A percentile compares a stretch with the other conserved stretches of the same genome.
Conservation (phyloP, 2,113 vertebrate genomes). For the Dromas ardeola region DNA sequence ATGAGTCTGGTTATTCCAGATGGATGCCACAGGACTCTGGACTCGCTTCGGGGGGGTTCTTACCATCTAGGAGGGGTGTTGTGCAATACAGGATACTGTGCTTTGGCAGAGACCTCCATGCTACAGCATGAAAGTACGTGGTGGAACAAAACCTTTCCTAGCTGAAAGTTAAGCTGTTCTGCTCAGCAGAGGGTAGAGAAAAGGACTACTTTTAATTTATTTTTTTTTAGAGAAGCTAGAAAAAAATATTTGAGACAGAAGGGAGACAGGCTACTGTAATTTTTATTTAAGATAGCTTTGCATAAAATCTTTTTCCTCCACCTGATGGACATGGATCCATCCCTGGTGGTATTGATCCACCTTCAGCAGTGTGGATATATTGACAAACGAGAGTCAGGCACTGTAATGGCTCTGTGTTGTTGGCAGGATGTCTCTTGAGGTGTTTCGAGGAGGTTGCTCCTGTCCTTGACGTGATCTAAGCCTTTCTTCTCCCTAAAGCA, state of each 20-base stretch:
- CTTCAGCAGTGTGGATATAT: neutral
- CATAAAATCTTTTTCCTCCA: neutral
- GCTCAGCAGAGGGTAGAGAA: neutral
- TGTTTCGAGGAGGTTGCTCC: neutral
- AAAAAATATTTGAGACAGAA: neutral
- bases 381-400: neutral
- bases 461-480: neutral
- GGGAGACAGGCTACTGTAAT: accelerated
- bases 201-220: neutral
- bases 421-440: neutral
- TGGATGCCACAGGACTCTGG: neutral
- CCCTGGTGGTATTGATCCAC: neutral
- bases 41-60: accelerated
- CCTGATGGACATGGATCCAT: neutral
- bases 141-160: neutral
- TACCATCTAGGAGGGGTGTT: neutral
- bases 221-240: neutral
- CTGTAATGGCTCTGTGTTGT: neutral
- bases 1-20: neutral
- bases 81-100: neutral
- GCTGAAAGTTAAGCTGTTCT: neutral
- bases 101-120: neutral
- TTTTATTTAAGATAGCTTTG: neutral
- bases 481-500: neutral
- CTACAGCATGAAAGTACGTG: neutral